Conservation (phyloP, 2,888 invertebrate genomes). For the Plutella xylostella region DNA sequence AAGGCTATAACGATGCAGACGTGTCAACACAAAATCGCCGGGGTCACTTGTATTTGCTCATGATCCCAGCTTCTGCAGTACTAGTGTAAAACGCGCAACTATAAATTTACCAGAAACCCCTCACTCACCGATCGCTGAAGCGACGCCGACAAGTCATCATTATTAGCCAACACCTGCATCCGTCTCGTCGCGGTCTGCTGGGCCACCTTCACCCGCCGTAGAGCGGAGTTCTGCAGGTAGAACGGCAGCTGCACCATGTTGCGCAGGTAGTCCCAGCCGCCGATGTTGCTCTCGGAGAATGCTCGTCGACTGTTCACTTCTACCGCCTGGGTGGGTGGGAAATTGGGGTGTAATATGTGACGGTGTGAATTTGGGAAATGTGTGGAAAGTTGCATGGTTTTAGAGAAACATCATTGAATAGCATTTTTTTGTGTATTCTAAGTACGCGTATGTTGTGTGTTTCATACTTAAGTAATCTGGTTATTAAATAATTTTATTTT, state of each 20-base stretch:
- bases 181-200: slow-evolving; percentile 78
- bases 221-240: slow-evolving; percentile 96
- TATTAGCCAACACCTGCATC: slow-evolving; percentile 60
- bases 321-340: slow-evolving; percentile 73
- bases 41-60: no score
- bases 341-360: background rate
- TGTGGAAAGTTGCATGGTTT: background rate
- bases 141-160: slow-evolving; percentile 64
- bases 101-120: no score
- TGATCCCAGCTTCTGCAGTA: no score
- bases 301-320: slow-evolving; percentile 89
- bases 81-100: no score
- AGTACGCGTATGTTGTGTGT: no score
- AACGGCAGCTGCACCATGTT: slow-evolving; percentile 98
- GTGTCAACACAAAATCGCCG: no score
- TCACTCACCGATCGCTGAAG: slow-evolving; percentile 63
- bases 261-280: slow-evolving; percentile 93
- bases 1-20: no score
- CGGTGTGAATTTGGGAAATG: background rate
- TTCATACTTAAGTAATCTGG: no score
- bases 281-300: slow-evolving; percentile 92
- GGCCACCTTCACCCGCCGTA: slow-evolving; percentile 88
- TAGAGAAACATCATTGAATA: no score
- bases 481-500: no score
- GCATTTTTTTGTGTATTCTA: no score